Evolutionary conservation across 2,797 vertebrate species (phyloP), one percentile per base, ranked within the genome.

Genomic region (Muraenolepis orangiensis): DNA sequence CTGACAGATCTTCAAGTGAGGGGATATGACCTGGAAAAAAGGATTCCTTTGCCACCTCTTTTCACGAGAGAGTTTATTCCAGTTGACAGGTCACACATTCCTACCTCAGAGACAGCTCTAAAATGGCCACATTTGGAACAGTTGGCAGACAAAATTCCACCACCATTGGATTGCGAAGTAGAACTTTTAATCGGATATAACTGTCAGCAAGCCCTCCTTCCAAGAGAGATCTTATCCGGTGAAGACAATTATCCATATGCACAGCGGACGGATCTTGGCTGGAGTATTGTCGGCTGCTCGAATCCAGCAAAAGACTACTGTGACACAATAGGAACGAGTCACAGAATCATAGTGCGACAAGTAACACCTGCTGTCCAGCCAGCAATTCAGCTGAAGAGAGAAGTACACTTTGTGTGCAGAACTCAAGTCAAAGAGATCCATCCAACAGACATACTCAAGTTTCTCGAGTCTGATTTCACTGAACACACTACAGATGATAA

Each of bases 91-190:
- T 20, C 2, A 0, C 80, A 84, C 13, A 80, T 80, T 7, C 72
- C 82, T 67, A 74, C 74, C 26, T 70, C 71, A 2, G 38, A 75
- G 46, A 80, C 74, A 0, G 67, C 81, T 40, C 29, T 36, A 32
- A 79, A 69, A 38, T 85, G 75, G 84, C 72, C 78, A 77, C 75
- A 86, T n/a, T 28, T 85, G 0, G 38, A 87, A 67, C 46, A 81
- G 18, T 5, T 85, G 0, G 34, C 23, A 7, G 71, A 82, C 4
- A 83, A 74, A 26, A 78, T 86, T 20, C 64, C 79, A 29, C 77
- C 72, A 20, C 66, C 3, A 2, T 3, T 82, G 2, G 74, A 78
- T 1, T 87, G 75, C 5, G 40, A 84, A 75, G 68, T 79, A 26
- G 77, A 61, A n/a, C 3, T 38, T 80, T 7, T 8, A 12, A 57